Evolutionary conservation across 92 coral and sea anemone genomes (phyloP), one percentile per base, ranked within the genome.

Genomic region (Desmophyllum pertusum): DNA sequence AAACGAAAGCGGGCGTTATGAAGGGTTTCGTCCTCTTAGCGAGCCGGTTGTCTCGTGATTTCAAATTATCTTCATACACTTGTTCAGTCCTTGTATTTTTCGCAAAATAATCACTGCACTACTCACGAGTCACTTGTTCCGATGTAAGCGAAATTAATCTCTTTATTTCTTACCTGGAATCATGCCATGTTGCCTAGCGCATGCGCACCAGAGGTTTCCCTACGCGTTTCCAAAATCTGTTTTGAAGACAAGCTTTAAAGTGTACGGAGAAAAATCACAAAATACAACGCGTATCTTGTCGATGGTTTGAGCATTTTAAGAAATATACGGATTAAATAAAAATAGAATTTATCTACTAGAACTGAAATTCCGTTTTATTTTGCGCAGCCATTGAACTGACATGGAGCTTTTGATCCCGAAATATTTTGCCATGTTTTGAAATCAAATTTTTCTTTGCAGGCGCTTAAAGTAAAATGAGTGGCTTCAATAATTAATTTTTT

Each of bases 11-110:
- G 36, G 91, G 57, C 90, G 95, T 88, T 93, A 77, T 68, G 33
- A 41, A 41, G 35, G 51, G 42, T 40, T 23, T 15, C 71, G 93
- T 93, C 76, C n/a, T 88, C 97, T 81, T 70, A 71, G 95, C 52
- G 42, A 88, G 97, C 97, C 97, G 81, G 97, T 89, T 93, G 97
- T 78, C 35, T 18, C 17, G 8, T 81, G 62, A 80, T 39, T 79
- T 83, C 80, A 43, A 73, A 70, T 72, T 51, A 77, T 78, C 53
- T 72, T 85, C 76, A 57, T 72, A 39, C 78, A 84, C 57, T 81
- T 81, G 89, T 50, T 81, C 77, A 86, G 82, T 84, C 89, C 74
- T 67, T 69, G 77, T 89, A 88, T 79, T 93, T 93, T 85, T 75
- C 73, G 79, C 81, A 91, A 74, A 89, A 79, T 61, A 37, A 70